A percentile compares a stretch with the other conserved stretches of the same genome.
Conservation (phyloP, 92 coral and sea anemone species). For the Porites evermanni region DNA sequence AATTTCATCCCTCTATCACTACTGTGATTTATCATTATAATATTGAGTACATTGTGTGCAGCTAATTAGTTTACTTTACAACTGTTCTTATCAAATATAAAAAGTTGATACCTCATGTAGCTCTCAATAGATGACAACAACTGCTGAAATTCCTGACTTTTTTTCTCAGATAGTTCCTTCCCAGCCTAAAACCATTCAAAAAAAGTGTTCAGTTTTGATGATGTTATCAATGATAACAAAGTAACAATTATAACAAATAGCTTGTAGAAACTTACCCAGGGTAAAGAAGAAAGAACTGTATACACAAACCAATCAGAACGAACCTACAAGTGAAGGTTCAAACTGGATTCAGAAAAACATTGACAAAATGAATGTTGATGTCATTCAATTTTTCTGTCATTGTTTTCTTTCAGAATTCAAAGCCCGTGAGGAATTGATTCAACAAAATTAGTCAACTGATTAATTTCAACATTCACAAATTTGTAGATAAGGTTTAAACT, state of each 20-base stretch:
- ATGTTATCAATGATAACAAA: too few species aligned
- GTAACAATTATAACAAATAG: not conserved
- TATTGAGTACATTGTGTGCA: too few species aligned
- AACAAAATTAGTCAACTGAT: too few species aligned
- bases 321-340: conserved; percentile 59
- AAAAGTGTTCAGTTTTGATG: not conserved
- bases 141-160: conserved; percentile 86
- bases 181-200: conserved; percentile 73
- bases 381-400: too few species aligned
- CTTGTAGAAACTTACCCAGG: conserved; percentile 78
- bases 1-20: too few species aligned
- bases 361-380: too few species aligned
- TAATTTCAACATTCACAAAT: too few species aligned
- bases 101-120: conserved; percentile 77
- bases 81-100: not conserved
- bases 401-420: too few species aligned
- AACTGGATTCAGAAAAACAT: not conserved
- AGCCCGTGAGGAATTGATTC: too few species aligned
- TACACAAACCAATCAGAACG: conserved; percentile 98
- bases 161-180: conserved; percentile 88
- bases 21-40: too few species aligned
- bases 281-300: conserved; percentile 87
- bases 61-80: not conserved
- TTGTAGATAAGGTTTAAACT: too few species aligned
- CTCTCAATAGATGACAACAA: conserved; percentile 83